Conservation (phyloP, 2,113 vertebrate genomes). For the Nothocercus julius region DNA sequence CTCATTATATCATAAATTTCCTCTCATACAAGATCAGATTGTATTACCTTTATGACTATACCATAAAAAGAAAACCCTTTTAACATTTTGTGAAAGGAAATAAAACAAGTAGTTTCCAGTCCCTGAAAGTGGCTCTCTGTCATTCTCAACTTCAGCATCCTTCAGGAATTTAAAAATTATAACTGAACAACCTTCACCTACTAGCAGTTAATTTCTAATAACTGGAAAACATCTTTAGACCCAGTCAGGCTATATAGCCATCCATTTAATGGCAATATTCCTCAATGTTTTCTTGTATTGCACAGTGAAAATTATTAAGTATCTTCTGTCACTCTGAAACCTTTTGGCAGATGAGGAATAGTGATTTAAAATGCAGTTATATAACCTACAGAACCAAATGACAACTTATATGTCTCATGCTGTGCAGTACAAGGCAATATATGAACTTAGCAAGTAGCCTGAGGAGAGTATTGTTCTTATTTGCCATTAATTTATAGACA, state of each 20-base stretch:
- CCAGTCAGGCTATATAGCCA: not conserved
- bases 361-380: slow-evolving; percentile 18
- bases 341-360: slow-evolving; percentile 2
- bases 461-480: slow-evolving; percentile 32
- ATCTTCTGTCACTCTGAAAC: slow-evolving; percentile 19
- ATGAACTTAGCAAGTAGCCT: slow-evolving; percentile 7
- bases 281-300: not conserved
- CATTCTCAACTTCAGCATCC: not conserved
- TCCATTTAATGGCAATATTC: slow-evolving; percentile 15
- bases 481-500: slow-evolving; percentile 54
- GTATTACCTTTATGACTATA: not conserved
- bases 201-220: slow-evolving; percentile 17
- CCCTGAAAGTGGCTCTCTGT: not conserved
- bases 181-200: not conserved
- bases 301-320: not conserved
- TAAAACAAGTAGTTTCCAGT: not conserved
- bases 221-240: not conserved
- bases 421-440: not conserved
- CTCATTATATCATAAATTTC: slow-evolving; percentile 11
- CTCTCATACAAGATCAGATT: not conserved
- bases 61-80: not conserved
- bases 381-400: slow-evolving; percentile 1
- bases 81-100: not conserved
- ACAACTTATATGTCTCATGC: not conserved
- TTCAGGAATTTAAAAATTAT: not conserved